Conservation (phyloP, 2,888 invertebrate species). For the Colletes collaris region DNA sequence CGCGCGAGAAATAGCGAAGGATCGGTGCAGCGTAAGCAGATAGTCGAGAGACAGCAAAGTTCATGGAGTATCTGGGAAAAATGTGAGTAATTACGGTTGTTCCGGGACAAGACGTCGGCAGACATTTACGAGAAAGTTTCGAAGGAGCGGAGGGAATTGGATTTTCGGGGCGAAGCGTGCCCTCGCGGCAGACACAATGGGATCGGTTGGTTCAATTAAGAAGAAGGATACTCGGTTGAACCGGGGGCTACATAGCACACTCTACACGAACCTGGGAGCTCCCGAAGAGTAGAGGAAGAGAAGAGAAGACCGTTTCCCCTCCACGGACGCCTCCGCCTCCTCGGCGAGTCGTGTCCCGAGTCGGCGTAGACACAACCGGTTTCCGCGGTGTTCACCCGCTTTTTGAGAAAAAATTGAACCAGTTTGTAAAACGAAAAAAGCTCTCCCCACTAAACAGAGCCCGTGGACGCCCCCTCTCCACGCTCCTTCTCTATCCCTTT, state of each 20-base stretch:
- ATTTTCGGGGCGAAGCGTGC: conserved; percentile 35
- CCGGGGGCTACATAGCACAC: conserved; percentile 48
- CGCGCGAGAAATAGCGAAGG: no score
- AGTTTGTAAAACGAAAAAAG: conserved; percentile 83
- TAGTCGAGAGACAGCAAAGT: background rate
- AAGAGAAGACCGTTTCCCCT: conserved; percentile 39
- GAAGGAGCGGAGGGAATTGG: conserved; percentile 27
- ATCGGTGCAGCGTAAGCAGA: background rate
- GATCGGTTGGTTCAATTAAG: conserved; percentile 56
- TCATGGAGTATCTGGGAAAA: conserved; percentile 9
- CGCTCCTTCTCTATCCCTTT: conserved; percentile 58
- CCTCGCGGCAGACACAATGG: conserved; percentile 35
- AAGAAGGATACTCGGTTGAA: conserved; percentile 42
- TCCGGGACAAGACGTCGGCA: conserved; percentile 15
- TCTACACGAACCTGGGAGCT: conserved; percentile 8
- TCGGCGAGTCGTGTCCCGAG: conserved; percentile 54
- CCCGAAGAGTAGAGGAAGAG: background rate
- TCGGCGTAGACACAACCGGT: conserved; percentile 78
- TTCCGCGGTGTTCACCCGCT: conserved; percentile 81
- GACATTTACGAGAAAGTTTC: conserved; percentile 11
- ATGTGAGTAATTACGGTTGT: conserved; percentile 18
- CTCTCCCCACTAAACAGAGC: conserved; percentile 69
- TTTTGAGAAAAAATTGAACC: conserved; percentile 83
- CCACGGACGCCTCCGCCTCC: conserved; percentile 32
- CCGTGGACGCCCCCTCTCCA: conserved; percentile 27